phyloP scores from a whole-genome alignment of 2,113 vertebrate species.

The Vulpes ferrilata region DNA sequence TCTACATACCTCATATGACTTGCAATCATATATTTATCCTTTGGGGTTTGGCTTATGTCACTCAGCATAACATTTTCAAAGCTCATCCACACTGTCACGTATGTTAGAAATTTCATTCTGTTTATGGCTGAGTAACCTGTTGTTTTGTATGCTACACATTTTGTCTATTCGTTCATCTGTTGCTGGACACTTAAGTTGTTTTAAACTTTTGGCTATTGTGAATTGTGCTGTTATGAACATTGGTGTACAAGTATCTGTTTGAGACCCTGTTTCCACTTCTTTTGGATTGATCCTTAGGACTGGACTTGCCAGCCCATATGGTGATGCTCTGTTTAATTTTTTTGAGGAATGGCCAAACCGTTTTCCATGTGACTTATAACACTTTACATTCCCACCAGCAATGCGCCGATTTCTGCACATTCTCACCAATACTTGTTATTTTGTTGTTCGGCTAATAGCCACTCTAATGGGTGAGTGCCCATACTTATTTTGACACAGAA shows the following conservation, averaged over 20 bases:
- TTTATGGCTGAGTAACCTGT: background rate
- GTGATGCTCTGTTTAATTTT: background rate
- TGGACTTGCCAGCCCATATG: background rate
- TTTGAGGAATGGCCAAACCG: background rate
- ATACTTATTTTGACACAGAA: background rate
- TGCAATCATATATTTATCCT: background rate
- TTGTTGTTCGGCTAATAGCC: background rate
- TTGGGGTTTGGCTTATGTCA: no score
- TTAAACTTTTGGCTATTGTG: background rate
- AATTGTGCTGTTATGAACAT: background rate
- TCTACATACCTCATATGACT: background rate
- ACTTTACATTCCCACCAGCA: background rate
- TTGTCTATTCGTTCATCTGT: background rate
- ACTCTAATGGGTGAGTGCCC: background rate
- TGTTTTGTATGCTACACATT: background rate
- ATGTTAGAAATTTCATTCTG: background rate
- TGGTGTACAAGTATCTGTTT: background rate
- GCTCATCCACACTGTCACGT: background rate
- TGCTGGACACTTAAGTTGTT: background rate
- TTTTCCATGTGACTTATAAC: background rate
- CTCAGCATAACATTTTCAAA: background rate
- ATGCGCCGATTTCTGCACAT: background rate
- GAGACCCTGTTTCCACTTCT: background rate
- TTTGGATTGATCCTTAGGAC: background rate
- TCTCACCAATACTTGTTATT: background rate